A percentile compares a stretch with the other conserved stretches of the same genome.
Evolutionary conservation across 1,140 invertebrate species (phyloP).

Genomic region (Yoshiicerus persimilis): DNA sequence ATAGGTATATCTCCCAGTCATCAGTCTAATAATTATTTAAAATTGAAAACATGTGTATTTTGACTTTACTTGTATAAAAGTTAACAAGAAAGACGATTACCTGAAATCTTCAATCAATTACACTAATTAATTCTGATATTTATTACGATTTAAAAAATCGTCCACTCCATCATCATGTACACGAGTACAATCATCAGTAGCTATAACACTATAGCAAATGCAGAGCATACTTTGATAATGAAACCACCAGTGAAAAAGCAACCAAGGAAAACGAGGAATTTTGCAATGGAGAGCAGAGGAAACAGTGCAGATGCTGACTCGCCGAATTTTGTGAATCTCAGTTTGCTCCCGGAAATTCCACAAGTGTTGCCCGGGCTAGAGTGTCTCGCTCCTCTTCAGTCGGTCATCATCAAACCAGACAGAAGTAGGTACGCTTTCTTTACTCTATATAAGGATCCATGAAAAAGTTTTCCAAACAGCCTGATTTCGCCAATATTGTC

Average conservation of each 20-base stretch:
- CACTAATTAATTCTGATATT: too few species aligned
- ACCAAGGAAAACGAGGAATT: constrained; percentile 23
- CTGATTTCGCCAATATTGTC: too few species aligned
- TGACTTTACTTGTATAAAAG: too few species aligned
- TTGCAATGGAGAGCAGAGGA: constrained; percentile 1
- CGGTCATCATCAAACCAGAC: constrained; percentile 37
- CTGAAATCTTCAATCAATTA: not conserved
- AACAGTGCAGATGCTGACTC: constrained; percentile 29
- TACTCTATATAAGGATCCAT: too few species aligned
- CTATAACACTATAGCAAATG: constrained; percentile 35
- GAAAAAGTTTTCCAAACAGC: too few species aligned
- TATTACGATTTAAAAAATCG: not conserved
- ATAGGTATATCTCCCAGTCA: too few species aligned
- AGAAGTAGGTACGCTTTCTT: constrained; percentile 36
- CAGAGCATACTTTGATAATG: constrained; percentile 29
- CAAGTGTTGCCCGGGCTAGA: constrained; percentile 27
- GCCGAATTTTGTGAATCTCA: constrained; percentile 10
- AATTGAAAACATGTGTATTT: too few species aligned
- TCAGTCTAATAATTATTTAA: too few species aligned
- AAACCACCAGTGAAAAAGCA: constrained; percentile 35
- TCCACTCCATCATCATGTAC: constrained; percentile 26
- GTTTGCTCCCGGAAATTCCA: constrained; percentile 29
- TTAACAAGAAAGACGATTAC: not conserved
- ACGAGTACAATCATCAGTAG: constrained; percentile 39
- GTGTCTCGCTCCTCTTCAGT: not conserved